Evolutionary conservation across 2,113 vertebrate genomes (phyloP), one percentile per base, ranked within the genome.

Genomic region (Paedocypris sp.): DNA sequence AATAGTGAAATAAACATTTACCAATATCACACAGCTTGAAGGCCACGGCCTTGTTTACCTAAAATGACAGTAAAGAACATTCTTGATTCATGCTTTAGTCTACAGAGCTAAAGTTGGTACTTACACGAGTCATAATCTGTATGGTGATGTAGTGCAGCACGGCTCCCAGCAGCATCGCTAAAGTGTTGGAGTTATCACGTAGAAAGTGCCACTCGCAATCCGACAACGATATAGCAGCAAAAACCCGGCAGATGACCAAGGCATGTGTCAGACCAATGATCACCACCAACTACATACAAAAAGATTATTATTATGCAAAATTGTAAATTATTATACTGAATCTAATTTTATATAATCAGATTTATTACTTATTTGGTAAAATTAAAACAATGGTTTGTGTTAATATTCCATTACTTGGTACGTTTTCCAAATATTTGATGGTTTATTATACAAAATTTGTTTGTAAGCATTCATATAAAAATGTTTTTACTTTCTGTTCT

Each of bases 121-220:
- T 35, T 79, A 86, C 84, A 60, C 68, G 68, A 49, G 82, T 94
- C 91, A 94, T 92, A 82, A 89, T 4, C 69, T 90, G 31, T 1
- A 98, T 94, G 68, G 85, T 92, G 36, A 92, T 0, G 4, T 94
- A 98, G 72, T 98, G 94, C 66, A 91, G 75, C 31, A 95, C 79
- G 0, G 93, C 91, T 4, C 92, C 93, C 0, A 87, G 76, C 26
- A 84, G 62, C 66, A 93, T 77, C 0, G 86, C 86, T 0, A 82
- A 39, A 1, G 75, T 81, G 75, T 78, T 79, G 63, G 90, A 88
- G 1, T 84, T 62, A 2, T 87, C 75, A 0, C 3, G 70, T 22
- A 92, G 36, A 38, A 91, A 81, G 2, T 49, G 13, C 13, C 49
- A 73, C 0, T 5, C 0, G 2, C 69, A 67, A 32, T 81, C 73